Conservation (phyloP, 1,140 invertebrate genomes). For the Drosophila sp. region DNA sequence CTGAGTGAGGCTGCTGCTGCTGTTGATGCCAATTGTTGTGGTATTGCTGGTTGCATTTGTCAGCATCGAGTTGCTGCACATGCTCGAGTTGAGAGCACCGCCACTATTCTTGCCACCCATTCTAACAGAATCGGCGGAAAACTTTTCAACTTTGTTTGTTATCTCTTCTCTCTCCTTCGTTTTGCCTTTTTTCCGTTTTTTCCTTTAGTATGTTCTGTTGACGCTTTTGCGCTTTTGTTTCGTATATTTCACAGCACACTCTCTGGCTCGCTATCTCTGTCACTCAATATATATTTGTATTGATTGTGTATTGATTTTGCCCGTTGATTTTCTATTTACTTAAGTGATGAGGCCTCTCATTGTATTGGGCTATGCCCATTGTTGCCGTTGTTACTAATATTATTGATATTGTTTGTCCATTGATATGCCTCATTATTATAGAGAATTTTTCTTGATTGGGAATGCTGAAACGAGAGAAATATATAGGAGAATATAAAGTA, state of each 20-base stretch:
- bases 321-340: conserved; percentile 77
- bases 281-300: conserved; percentile 59
- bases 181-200: conserved; percentile 36
- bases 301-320: conserved; percentile 76
- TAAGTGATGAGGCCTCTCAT: conserved; percentile 60
- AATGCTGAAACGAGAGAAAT: not conserved
- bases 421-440: conserved; percentile 76
- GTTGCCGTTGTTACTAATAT: conserved; percentile 38
- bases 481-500: not conserved
- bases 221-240: conserved; percentile 36
- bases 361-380: conserved; percentile 48
- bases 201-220: conserved; percentile 7
- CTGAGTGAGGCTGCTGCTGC: conserved; percentile 65
- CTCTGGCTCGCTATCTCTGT: conserved; percentile 35
- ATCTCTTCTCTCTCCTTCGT: conserved; percentile 22
- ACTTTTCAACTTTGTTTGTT: conserved; percentile 49
- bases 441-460: conserved; percentile 40
- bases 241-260: conserved; percentile 29
- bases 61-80: conserved; percentile 82
- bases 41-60: conserved; percentile 73
- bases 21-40: conserved; percentile 49
- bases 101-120: conserved; percentile 67
- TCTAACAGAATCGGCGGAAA: conserved; percentile 15
- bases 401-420: conserved; percentile 61
- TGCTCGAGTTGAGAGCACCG: conserved; percentile 76